phyloP scores from a whole-genome alignment of 2,888 invertebrate genomes.

The Panopea generosa region DNA sequence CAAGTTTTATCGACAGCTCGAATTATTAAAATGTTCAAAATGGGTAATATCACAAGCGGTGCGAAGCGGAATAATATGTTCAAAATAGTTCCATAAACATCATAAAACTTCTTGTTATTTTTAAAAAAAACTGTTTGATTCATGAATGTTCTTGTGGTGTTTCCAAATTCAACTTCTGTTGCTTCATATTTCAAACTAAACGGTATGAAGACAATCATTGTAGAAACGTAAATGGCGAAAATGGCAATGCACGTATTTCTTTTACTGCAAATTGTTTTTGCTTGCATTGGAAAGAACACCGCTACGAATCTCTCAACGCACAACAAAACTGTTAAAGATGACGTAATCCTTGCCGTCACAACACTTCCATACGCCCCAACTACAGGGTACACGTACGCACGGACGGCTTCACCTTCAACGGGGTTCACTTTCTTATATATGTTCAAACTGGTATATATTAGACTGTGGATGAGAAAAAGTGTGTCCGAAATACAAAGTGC shows the following conservation, averaged over 20 bases:
- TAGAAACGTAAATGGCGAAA: conserved; percentile 67
- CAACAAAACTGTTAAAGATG: conserved; percentile 74
- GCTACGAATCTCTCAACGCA: conserved; percentile 78
- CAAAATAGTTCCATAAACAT: conserved; percentile 71
- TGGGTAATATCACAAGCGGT: conserved; percentile 70
- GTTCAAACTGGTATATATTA: conserved; percentile 69
- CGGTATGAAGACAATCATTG: conserved; percentile 75
- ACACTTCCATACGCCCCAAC: conserved; percentile 77
- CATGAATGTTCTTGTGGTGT: conserved; percentile 60
- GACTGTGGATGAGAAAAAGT: conserved; percentile 72
- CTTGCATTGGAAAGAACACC: conserved; percentile 79
- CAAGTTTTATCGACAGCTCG: conserved; percentile 70
- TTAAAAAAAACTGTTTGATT: conserved; percentile 68
- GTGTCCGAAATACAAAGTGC: conserved; percentile 77
- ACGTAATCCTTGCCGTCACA: conserved; percentile 76
- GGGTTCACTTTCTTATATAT: conserved; percentile 67
- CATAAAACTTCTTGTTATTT: conserved; percentile 67
- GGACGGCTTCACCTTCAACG: conserved; percentile 56
- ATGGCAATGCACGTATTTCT: conserved; percentile 70
- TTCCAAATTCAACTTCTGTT: conserved; percentile 35
- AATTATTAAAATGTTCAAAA: conserved; percentile 73
- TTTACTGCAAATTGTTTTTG: conserved; percentile 73
- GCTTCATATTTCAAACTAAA: conserved; percentile 73
- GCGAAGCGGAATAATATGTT: conserved; percentile 76
- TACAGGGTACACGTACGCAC: conserved; percentile 70